A percentile compares a stretch with the other conserved stretches of the same genome.
These are phyloP conservation scores for Macaca mulatta DNA, from an alignment of 2,113 vertebrate genomes.

Conservation along the genomic window DNA sequence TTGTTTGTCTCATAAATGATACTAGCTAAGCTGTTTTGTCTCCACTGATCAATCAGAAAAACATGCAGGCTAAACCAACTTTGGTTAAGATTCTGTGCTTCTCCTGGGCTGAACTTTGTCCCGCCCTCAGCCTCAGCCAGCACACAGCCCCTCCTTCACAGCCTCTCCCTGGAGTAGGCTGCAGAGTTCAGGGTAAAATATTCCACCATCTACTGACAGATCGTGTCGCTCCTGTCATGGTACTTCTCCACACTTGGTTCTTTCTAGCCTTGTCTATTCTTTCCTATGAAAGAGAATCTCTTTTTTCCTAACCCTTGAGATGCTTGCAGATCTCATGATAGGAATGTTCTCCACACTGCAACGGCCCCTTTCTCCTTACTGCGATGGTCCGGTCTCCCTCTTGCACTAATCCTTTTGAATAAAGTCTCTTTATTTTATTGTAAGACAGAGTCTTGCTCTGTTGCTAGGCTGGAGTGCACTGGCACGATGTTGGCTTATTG, in stretches of 20 bases:
- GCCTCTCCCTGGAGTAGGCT: background rate
- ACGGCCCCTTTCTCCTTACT: accelerated
- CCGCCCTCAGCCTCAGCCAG: too few relatives aligned
- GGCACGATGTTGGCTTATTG: too few relatives aligned
- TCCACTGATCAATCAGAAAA: background rate
- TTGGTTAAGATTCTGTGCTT: background rate
- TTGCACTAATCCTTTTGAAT: background rate
- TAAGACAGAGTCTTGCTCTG: too few relatives aligned
- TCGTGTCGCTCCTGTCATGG: too few relatives aligned
- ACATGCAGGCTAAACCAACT: background rate
- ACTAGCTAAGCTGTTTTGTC: background rate
- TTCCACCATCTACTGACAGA: accelerated
- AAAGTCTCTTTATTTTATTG: background rate
- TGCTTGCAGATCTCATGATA: background rate
- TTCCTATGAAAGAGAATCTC: background rate
- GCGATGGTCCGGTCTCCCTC: background rate
- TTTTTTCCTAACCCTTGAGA: background rate
- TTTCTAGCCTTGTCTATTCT: background rate
- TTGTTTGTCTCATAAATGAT: background rate
- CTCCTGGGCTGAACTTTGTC: background rate
- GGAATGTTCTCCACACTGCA: background rate
- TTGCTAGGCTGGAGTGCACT: too few relatives aligned
- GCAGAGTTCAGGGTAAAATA: too few relatives aligned
- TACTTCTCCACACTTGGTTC: background rate
- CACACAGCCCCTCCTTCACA: too few relatives aligned